These are phyloP conservation scores for Salpingus planirostris DNA, from an alignment of 2,888 invertebrate species.

Conservation along the genomic window DNA sequence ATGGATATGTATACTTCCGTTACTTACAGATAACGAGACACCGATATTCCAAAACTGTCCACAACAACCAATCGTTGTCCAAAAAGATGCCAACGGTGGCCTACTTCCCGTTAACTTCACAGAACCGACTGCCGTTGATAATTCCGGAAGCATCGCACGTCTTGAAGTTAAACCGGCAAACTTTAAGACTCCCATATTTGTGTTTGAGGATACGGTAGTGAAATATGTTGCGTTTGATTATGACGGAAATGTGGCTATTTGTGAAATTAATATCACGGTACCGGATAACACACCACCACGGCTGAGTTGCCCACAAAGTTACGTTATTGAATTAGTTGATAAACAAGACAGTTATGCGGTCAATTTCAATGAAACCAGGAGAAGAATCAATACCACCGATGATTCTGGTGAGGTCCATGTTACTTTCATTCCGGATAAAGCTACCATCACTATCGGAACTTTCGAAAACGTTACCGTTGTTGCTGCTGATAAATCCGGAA, in stretches of 20 bases:
- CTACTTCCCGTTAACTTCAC: conserved; percentile 85
- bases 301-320: conserved; percentile 86
- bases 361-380: conserved; percentile 82
- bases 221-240: conserved; percentile 96
- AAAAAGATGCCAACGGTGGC: conserved; percentile 83
- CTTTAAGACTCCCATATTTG: conserved; percentile 78
- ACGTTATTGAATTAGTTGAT: conserved; percentile 85
- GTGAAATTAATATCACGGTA: conserved; percentile 91
- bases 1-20: too few relatives aligned
- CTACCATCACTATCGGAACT: conserved; percentile 74
- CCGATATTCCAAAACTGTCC: conserved; percentile 96
- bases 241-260: conserved; percentile 95
- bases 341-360: conserved; percentile 84
- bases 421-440: conserved; percentile 75
- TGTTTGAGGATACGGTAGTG: conserved; percentile 86
- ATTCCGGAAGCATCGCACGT: conserved; percentile 89
- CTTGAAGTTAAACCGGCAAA: conserved; percentile 87
- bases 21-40: conserved; percentile 81
- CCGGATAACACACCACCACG: conserved; percentile 89
- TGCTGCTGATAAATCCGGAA: conserved; percentile 79
- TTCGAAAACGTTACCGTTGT: conserved; percentile 89
- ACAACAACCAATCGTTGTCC: conserved; percentile 81
- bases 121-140: conserved; percentile 89
- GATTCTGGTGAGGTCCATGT: conserved; percentile 80
- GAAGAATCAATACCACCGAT: conserved; percentile 77